phyloP scores from a whole-genome alignment of 2,888 invertebrate genomes.

The Brassicogethes aeneus region DNA sequence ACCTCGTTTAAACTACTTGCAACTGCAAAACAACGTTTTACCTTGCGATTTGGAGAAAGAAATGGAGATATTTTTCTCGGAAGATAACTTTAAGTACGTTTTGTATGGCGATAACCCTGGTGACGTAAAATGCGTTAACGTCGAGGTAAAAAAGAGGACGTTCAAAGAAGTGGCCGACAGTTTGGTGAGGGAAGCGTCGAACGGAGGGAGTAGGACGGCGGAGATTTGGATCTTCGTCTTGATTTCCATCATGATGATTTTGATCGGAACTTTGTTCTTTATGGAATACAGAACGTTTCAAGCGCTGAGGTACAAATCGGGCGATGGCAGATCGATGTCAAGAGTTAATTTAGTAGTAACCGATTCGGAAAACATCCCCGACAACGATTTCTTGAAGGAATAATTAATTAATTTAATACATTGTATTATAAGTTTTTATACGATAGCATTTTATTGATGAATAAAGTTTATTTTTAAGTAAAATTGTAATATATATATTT shows the following conservation, averaged over 20 bases:
- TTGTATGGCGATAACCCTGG: constrained; percentile 21
- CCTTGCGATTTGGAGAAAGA: constrained; percentile 33
- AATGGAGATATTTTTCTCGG: constrained; percentile 29
- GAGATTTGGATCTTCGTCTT: constrained; percentile 22
- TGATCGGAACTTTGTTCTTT: constrained; percentile 28
- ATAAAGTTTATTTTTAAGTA: constrained; percentile 5
- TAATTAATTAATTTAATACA: constrained; percentile 5
- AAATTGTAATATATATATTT: too few species aligned
- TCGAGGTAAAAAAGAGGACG: constrained; percentile 10
- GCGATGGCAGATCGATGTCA: constrained; percentile 14
- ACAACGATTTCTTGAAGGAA: constrained; percentile 19
- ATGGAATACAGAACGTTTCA: constrained; percentile 26
- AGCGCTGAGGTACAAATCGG: constrained; percentile 10
- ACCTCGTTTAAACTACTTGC: constrained; percentile 30
- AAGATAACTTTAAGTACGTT: constrained; percentile 31
- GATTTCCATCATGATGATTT: constrained; percentile 22
- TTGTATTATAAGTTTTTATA: too few species aligned
- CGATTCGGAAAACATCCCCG: constrained; percentile 17
- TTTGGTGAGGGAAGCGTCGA: constrained; percentile 4
- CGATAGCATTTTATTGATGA: constrained; percentile 2
- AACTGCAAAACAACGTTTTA: constrained; percentile 29
- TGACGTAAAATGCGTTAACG: constrained; percentile 21
- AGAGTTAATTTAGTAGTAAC: constrained; percentile 20
- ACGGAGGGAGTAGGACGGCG: constrained; percentile 12
- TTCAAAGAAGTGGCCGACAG: constrained; percentile 8